Conservation (phyloP, 2,888 invertebrate species). For the Andrena camellia region DNA sequence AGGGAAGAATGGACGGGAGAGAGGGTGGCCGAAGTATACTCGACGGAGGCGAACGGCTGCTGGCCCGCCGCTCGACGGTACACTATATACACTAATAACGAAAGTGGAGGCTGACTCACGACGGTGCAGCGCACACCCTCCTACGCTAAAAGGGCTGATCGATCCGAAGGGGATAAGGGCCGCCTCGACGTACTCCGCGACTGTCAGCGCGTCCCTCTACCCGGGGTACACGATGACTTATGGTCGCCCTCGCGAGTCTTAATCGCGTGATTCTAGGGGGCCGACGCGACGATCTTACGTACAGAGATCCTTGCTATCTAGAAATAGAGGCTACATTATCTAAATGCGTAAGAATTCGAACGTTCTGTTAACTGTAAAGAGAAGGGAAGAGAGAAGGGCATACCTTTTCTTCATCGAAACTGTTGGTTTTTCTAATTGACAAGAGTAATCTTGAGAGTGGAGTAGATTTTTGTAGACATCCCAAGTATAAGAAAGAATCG, state of each 20-base stretch:
- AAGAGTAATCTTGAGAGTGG: too few relatives aligned
- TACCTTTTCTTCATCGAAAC: too few relatives aligned
- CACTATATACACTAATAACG: constrained; percentile 68
- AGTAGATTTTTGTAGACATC: too few relatives aligned
- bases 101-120: constrained; percentile 77
- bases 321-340: too few relatives aligned
- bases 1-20: neutral
- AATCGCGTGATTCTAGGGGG: neutral
- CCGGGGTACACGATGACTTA: constrained; percentile 5
- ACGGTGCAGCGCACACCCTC: constrained; percentile 54
- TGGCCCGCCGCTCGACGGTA: constrained; percentile 52
- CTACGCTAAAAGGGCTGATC: constrained; percentile 69
- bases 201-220: constrained; percentile 19
- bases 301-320: too few relatives aligned
- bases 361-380: too few relatives aligned
- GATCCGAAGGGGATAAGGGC: constrained; percentile 69
- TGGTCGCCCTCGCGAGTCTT: constrained; percentile 21
- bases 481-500: too few relatives aligned
- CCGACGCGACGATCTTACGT: too few relatives aligned
- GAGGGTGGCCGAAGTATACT: constrained; percentile 55
- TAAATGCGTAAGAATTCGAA: too few relatives aligned
- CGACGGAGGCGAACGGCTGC: constrained; percentile 53
- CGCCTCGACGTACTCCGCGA: constrained; percentile 34
- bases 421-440: too few relatives aligned
- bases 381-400: too few relatives aligned